Evolutionary conservation across 2,113 vertebrate genomes (phyloP).

Genomic region (Silurus meridionalis): DNA sequence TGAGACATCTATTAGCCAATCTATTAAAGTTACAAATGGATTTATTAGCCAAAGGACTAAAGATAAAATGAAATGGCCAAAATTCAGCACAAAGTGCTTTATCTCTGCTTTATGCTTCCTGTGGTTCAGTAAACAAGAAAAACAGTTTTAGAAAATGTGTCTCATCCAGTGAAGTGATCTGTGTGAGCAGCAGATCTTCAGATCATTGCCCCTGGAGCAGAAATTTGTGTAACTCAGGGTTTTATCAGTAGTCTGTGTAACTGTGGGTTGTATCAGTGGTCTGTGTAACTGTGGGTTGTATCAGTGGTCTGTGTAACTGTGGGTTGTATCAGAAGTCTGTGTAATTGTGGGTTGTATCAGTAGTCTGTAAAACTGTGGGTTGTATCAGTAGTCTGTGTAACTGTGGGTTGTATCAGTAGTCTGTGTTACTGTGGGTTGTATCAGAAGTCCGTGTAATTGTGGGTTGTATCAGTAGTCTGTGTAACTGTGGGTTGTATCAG

Average conservation of each 20-base stretch:
- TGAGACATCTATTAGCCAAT: slow-evolving; percentile 15
- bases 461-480: no score
- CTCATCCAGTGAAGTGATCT: neutral
- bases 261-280: neutral
- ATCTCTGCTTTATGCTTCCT: neutral
- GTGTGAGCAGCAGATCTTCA: neutral
- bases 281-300: neutral
- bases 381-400: no score
- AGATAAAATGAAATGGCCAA: neutral
- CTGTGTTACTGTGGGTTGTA: no score
- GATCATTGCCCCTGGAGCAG: no score
- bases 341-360: neutral
- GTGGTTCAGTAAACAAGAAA: neutral
- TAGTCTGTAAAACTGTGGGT: no score
- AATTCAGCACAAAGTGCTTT: neutral
- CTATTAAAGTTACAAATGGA: neutral
- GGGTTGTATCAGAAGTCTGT: neutral
- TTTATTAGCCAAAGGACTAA: neutral
- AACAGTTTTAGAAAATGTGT: neutral
- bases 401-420: no score
- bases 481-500: no score
- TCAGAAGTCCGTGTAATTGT: no score
- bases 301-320: neutral
- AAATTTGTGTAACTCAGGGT: neutral
- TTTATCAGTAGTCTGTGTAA: neutral